phyloP scores from a whole-genome alignment of 1,140 invertebrate genomes.

The Antheraea pernyi region DNA sequence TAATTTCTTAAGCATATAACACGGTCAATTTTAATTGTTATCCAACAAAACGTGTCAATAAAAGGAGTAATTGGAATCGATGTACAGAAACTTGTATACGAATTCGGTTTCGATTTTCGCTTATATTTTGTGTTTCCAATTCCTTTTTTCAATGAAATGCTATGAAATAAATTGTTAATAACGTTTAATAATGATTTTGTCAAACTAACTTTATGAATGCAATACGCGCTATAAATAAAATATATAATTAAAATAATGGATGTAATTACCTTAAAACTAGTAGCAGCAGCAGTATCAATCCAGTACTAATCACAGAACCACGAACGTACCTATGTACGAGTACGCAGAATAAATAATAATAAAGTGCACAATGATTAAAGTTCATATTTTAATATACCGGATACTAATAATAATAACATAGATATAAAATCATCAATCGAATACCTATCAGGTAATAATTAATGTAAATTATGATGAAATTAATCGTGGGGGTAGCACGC shows the following conservation, averaged over 20 bases:
- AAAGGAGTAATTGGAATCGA: no score
- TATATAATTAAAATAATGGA: not conserved
- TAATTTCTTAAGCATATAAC: no score
- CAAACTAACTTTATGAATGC: not conserved
- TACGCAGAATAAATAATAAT: not conserved
- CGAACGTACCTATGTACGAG: not conserved
- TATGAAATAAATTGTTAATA: not conserved
- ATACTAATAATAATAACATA: not conserved
- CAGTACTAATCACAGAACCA: not conserved
- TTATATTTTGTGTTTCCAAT: no score
- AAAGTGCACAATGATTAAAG: not conserved
- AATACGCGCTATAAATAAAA: not conserved
- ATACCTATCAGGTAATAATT: not conserved
- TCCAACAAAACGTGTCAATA: no score
- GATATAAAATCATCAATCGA: not conserved
- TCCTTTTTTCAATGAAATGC: no score
- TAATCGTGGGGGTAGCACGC: conserved; percentile 30
- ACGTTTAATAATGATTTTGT: not conserved
- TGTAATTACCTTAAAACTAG: not conserved
- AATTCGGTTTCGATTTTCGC: no score
- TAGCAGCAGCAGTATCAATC: not conserved
- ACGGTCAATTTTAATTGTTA: no score
- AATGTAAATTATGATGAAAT: conserved; percentile 32
- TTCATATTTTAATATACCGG: not conserved
- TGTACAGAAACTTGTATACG: no score